phyloP scores from a whole-genome alignment of 2,888 invertebrate genomes.

The Stramonita haemastoma region DNA sequence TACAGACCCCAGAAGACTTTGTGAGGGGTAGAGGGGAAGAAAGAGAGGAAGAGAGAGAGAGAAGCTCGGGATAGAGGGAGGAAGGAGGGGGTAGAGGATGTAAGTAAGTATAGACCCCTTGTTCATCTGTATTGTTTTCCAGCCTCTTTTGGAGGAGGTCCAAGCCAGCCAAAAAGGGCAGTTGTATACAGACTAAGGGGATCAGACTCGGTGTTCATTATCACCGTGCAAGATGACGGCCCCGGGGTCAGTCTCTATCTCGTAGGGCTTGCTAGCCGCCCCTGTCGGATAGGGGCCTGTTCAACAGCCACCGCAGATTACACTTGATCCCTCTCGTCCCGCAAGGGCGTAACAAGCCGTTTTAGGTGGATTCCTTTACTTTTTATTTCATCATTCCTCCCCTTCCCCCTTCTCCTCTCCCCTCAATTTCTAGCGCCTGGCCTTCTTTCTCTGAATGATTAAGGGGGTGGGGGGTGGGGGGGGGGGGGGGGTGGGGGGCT shows the following conservation, averaged over 20 bases:
- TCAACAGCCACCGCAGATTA: constrained; percentile 29
- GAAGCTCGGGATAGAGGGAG: no score
- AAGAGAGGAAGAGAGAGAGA: no score
- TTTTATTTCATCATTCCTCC: constrained; percentile 21
- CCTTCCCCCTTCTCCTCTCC: neutral
- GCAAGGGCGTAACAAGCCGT: constrained; percentile 2
- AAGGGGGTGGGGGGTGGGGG: no score
- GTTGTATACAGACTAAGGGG: neutral
- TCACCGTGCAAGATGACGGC: neutral
- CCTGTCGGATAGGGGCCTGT: neutral
- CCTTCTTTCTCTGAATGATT: constrained; percentile 15
- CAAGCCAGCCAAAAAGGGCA: constrained; percentile 21
- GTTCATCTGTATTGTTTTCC: constrained; percentile 13
- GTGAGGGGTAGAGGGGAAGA: no score
- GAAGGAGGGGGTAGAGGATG: neutral
- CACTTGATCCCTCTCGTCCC: constrained; percentile 4
- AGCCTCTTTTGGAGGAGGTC: neutral
- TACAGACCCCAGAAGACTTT: neutral
- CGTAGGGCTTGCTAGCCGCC: neutral
- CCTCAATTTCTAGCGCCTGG: constrained; percentile 30
- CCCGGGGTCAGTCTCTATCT: neutral
- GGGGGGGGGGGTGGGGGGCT: no score
- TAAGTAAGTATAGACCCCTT: neutral
- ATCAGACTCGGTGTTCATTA: neutral
- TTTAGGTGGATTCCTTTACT: constrained; percentile 15